Conservation (phyloP, 2,797 vertebrate species). For the Pempheris klunzingeri region DNA sequence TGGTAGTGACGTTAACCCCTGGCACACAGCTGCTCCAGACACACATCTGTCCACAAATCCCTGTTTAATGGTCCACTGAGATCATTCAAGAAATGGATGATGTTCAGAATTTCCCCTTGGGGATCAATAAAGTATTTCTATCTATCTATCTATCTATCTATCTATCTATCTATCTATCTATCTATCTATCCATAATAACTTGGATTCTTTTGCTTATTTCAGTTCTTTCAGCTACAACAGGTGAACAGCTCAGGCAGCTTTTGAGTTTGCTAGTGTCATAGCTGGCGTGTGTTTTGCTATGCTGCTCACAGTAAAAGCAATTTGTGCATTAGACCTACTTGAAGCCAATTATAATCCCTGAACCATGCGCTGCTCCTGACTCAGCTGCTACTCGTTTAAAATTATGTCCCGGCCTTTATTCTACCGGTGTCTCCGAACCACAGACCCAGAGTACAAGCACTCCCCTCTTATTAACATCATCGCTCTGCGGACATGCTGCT, state of each 20-base stretch:
- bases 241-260: neutral
- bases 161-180: too few relatives aligned
- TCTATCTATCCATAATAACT: neutral
- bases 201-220: neutral
- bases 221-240: neutral
- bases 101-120: too few relatives aligned
- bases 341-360: constrained; percentile 49
- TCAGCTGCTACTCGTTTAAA: constrained; percentile 47
- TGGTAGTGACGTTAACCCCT: neutral
- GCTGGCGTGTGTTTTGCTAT: neutral
- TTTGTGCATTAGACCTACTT: constrained; percentile 34
- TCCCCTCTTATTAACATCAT: constrained; percentile 15
- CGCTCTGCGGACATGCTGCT: neutral
- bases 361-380: constrained; percentile 45
- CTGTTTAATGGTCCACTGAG: neutral
- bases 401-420: constrained; percentile 32
- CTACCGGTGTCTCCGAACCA: constrained; percentile 13
- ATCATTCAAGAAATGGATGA: neutral
- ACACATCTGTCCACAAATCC: neutral
- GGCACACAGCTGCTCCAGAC: too few relatives aligned
- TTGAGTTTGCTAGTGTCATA: neutral
- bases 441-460: constrained; percentile 3
- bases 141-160: too few relatives aligned
- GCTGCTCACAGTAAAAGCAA: constrained; percentile 8
- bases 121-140: too few relatives aligned